Conservation (phyloP, 2,888 invertebrate genomes). For the Ariolimax columbianus region DNA sequence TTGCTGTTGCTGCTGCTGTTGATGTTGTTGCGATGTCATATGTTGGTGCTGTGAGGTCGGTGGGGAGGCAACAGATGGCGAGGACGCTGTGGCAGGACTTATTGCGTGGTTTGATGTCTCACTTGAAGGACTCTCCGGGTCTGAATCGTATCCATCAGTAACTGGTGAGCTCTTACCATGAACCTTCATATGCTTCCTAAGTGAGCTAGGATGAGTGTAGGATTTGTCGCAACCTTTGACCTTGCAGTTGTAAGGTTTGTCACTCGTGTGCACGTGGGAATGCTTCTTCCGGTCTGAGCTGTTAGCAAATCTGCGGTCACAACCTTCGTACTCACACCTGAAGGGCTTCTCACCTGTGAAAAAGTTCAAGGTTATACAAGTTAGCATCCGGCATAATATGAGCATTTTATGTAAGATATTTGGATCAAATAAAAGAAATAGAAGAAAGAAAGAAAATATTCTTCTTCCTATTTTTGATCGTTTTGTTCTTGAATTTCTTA, state of each 20-base stretch:
- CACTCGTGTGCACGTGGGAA: slow-evolving; percentile 98
- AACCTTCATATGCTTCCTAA: slow-evolving; percentile 92
- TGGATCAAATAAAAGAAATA: no score
- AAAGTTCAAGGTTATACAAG: no score
- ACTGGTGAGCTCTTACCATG: slow-evolving; percentile 76
- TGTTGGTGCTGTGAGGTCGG: background rate
- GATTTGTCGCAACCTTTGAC: slow-evolving; percentile 98
- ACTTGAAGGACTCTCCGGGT: slow-evolving; percentile 64
- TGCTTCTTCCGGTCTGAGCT: slow-evolving; percentile 99
- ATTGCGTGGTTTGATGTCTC: slow-evolving; percentile 63
- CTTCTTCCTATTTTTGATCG: no score
- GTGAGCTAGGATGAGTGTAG: slow-evolving; percentile 98
- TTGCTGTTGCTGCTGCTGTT: slow-evolving; percentile 6
- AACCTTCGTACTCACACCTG: slow-evolving; percentile 95
- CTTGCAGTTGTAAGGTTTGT: slow-evolving; percentile 99
- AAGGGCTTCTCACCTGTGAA: slow-evolving; percentile 98
- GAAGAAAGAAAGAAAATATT: no score
- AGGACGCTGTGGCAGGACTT: slow-evolving; percentile 56
- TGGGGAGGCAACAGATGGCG: slow-evolving; percentile 27
- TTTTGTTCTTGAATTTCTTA: no score
- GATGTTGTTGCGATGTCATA: slow-evolving; percentile 11
- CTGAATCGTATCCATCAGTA: slow-evolving; percentile 70
- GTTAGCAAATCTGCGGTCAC: slow-evolving; percentile 98
- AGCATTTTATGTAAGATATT: no score
- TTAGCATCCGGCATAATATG: no score